phyloP scores from a whole-genome alignment of 2,888 invertebrate genomes.

The Drosophila mimetica region DNA sequence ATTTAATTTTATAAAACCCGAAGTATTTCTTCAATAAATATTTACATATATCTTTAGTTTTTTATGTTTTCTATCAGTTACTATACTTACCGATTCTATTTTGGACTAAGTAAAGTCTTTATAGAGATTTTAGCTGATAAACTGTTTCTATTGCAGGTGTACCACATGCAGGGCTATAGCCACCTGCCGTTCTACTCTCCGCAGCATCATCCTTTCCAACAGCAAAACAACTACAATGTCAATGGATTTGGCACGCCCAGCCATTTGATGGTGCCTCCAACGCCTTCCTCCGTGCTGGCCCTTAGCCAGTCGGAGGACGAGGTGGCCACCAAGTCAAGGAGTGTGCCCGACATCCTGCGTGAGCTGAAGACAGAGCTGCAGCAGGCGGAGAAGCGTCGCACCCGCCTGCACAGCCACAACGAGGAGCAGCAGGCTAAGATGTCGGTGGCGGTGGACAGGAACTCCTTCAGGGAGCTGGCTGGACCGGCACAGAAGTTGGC shows the following conservation, averaged over 20 bases:
- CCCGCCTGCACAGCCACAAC: slow-evolving; percentile 86
- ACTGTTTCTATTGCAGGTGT: slow-evolving; percentile 24
- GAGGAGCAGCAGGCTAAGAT: slow-evolving; percentile 38
- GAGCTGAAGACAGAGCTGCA: slow-evolving; percentile 89
- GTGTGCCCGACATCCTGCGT: slow-evolving; percentile 91
- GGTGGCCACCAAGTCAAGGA: slow-evolving; percentile 85
- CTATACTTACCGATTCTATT: no score
- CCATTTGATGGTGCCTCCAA: slow-evolving; percentile 24
- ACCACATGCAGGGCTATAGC: slow-evolving; percentile 58
- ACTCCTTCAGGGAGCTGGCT: slow-evolving; percentile 60
- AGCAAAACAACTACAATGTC: slow-evolving; percentile 78
- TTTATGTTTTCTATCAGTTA: neutral
- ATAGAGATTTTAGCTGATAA: neutral
- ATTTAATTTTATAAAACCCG: neutral
- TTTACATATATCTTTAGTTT: neutral
- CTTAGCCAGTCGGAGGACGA: slow-evolving; percentile 37
- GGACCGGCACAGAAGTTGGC: slow-evolving; percentile 88
- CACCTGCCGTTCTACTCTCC: slow-evolving; percentile 54
- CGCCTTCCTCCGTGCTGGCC: slow-evolving; percentile 18
- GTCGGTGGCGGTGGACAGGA: slow-evolving; percentile 5
- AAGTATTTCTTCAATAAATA: neutral
- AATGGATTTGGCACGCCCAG: slow-evolving; percentile 65
- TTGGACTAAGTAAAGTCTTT: no score
- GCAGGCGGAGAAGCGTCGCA: slow-evolving; percentile 85
- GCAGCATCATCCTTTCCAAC: slow-evolving; percentile 51